A percentile compares a stretch with the other conserved stretches of the same genome.
Conservation (phyloP, 2,888 invertebrate genomes). For the Trisateles emortualis region DNA sequence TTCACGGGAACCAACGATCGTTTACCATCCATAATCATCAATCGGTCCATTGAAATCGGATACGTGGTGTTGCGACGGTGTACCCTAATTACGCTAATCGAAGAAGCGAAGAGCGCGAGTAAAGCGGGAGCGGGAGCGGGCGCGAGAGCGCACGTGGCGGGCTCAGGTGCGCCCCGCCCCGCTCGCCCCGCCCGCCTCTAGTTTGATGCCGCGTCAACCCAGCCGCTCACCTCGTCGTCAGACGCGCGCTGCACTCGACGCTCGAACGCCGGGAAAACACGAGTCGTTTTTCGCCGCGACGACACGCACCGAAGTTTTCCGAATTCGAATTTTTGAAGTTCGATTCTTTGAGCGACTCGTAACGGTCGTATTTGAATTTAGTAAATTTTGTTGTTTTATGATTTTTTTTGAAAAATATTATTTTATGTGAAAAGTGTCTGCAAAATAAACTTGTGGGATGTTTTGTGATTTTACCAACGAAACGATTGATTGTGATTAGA, state of each 20-base stretch:
- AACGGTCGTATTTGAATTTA: conserved; percentile 55
- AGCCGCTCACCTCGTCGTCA: conserved; percentile 77
- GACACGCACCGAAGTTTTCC: conserved; percentile 73
- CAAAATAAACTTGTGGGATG: conserved; percentile 74
- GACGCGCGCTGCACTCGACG: conserved; percentile 84
- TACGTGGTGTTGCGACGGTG: conserved; percentile 64
- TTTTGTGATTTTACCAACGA: conserved; percentile 68
- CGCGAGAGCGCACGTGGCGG: conserved; percentile 71
- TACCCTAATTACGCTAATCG: conserved; percentile 70
- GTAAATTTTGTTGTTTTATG: conserved; percentile 42
- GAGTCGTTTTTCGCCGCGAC: conserved; percentile 82
- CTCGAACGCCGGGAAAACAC: conserved; percentile 85
- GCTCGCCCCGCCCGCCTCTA: conserved; percentile 66
- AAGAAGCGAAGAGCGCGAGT: conserved; percentile 37
- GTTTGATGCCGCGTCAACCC: conserved; percentile 69
- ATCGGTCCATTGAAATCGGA: conserved; percentile 75
- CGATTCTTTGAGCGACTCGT: conserved; percentile 50
- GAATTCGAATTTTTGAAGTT: conserved; percentile 66
- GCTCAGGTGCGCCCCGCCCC: conserved; percentile 84
- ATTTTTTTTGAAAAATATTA: conserved; percentile 45
- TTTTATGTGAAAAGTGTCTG: conserved; percentile 48
- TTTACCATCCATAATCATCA: conserved; percentile 68
- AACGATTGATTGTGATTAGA: conserved; percentile 65
- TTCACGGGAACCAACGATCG: conserved; percentile 59
- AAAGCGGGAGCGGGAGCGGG: conserved; percentile 55